Evolutionary conservation across 1,140 invertebrate species (phyloP).

Genomic region (Drosophila pseudoananassae): DNA sequence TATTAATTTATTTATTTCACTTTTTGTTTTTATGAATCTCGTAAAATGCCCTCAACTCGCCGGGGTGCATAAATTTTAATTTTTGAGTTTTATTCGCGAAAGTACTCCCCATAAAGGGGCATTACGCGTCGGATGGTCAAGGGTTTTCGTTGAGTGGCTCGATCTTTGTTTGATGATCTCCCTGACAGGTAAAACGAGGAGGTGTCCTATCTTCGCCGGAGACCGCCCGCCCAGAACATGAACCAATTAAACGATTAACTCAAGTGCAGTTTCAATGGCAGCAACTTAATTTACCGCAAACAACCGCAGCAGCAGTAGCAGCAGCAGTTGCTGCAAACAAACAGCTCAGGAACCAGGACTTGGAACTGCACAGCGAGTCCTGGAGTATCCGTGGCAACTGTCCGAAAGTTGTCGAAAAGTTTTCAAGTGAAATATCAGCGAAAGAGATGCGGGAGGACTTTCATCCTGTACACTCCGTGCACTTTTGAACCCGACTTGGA

Average conservation of each 20-base stretch:
- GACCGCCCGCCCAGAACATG: slow-evolving; percentile 21
- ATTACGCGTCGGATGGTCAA: not conserved
- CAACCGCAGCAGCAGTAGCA: slow-evolving; percentile 42
- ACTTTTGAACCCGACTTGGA: slow-evolving; percentile 34
- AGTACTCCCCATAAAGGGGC: not conserved
- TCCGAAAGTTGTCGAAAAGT: slow-evolving; percentile 79
- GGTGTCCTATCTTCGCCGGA: not conserved
- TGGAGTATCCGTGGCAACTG: slow-evolving; percentile 68
- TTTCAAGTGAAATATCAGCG: slow-evolving; percentile 75
- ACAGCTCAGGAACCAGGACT: slow-evolving; percentile 31
- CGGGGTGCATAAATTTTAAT: slow-evolving; percentile 61
- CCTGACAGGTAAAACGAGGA: not conserved
- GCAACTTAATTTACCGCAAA: slow-evolving; percentile 78
- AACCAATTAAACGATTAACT: slow-evolving; percentile 80
- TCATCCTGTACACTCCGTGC: slow-evolving; percentile 25
- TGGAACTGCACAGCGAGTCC: slow-evolving; percentile 1
- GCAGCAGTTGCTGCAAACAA: slow-evolving; percentile 29
- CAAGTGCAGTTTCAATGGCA: slow-evolving; percentile 73
- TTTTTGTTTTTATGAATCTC: slow-evolving; percentile 50
- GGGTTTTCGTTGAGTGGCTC: not conserved
- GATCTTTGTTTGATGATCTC: slow-evolving; percentile 29
- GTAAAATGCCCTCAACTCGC: slow-evolving; percentile 49
- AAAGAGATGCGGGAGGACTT: not conserved
- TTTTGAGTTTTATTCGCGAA: slow-evolving; percentile 32
- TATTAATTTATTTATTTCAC: slow-evolving; percentile 68